These are phyloP conservation scores for Mionectes macconnelli DNA, from an alignment of 2,113 vertebrate species.

Conservation along the genomic window DNA sequence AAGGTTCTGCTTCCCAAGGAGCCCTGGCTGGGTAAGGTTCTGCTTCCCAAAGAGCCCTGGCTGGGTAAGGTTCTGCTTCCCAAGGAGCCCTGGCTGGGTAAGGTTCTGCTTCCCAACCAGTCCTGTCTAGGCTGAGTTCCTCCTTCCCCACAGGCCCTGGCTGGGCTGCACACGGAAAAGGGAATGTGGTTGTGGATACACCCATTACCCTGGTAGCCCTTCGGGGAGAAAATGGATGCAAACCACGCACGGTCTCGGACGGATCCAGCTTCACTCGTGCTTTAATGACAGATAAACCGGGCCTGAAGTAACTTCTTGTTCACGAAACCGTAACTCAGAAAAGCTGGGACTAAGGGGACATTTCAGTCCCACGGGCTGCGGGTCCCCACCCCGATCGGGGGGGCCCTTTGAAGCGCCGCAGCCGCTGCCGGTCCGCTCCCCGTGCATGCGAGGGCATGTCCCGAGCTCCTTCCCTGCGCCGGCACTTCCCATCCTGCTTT, in stretches of 20 bases:
- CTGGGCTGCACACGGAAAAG: not conserved
- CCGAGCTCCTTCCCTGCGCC: not conserved
- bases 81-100: too few relatives aligned
- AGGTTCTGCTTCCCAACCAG: too few relatives aligned
- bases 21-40: too few relatives aligned
- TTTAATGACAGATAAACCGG: accelerated
- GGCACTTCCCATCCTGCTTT: not conserved
- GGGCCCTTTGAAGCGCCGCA: not conserved
- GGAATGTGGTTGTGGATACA: accelerated
- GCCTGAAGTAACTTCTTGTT: not conserved
- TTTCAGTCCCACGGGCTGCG: accelerated
- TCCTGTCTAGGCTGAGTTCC: too few relatives aligned
- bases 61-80: not conserved
- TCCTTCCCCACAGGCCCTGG: too few relatives aligned
- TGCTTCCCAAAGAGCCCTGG: too few relatives aligned
- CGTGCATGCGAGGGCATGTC: not conserved
- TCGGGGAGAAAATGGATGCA: not conserved
- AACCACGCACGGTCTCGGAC: not conserved
- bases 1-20: too few relatives aligned
- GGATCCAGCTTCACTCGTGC: not conserved
- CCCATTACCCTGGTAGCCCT: not conserved
- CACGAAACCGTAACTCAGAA: not conserved
- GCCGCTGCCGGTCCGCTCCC: not conserved
- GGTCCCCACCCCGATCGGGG: not conserved
- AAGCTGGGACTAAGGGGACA: not conserved